phyloP scores from a whole-genome alignment of 2,113 vertebrate genomes.

The Atlantisia rogersi region DNA sequence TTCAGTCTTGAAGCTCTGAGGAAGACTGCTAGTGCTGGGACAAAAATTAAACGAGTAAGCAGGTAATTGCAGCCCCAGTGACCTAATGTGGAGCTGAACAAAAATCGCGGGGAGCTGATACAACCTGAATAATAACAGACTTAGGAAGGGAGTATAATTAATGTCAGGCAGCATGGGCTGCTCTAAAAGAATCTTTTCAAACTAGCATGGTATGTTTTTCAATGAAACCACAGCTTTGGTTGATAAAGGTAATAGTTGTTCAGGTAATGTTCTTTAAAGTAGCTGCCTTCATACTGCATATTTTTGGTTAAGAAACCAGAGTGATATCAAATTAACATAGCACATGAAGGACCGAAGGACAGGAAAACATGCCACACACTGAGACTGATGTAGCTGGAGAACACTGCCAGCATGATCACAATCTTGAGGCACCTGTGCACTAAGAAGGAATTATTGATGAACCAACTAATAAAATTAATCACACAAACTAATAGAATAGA shows the following conservation, averaged over 20 bases:
- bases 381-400: background rate
- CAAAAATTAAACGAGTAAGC: background rate
- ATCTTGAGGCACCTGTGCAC: background rate
- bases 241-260: background rate
- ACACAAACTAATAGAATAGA: background rate
- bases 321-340: background rate
- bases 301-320: background rate
- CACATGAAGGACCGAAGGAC: background rate
- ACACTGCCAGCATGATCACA: background rate
- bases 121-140: background rate
- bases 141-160: background rate
- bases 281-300: background rate
- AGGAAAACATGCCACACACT: background rate
- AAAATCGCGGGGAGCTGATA: background rate
- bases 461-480: background rate
- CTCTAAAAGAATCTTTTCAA: background rate
- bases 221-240: background rate
- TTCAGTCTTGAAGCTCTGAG: background rate
- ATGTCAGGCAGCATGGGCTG: background rate
- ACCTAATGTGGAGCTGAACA: background rate
- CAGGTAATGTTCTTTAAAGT: background rate
- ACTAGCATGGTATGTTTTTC: background rate
- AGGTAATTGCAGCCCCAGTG: background rate
- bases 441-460: background rate
- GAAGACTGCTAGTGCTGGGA: background rate